A percentile compares a stretch with the other conserved stretches of the same genome.
These are phyloP conservation scores for Amphipoea lucens DNA, from an alignment of 2,888 invertebrate genomes.

Conservation along the genomic window DNA sequence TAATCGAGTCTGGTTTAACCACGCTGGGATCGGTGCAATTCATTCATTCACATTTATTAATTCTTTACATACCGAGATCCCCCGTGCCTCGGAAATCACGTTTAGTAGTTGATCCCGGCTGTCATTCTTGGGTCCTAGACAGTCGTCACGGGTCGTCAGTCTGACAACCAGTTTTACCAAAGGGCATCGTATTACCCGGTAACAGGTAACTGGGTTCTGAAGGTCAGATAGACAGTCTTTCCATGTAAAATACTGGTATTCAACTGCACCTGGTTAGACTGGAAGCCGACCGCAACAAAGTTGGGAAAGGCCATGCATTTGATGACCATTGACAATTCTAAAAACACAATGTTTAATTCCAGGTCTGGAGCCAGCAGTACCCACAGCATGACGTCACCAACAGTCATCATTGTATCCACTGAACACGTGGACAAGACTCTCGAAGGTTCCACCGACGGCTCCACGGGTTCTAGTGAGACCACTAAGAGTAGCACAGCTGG, in stretches of 20 bases:
- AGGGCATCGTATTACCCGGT: background rate
- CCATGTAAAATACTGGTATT: background rate
- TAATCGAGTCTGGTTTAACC: no score
- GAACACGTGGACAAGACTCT: constrained; percentile 78
- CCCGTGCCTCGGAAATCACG: no score
- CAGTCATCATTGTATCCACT: constrained; percentile 75
- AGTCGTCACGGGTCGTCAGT: no score
- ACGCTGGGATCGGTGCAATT: no score
- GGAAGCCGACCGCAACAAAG: no score
- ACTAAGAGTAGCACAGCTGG: constrained; percentile 69
- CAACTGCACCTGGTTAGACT: background rate
- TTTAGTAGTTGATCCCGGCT: no score
- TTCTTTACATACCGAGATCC: no score
- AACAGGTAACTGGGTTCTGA: background rate
- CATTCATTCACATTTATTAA: no score
- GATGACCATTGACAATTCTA: background rate
- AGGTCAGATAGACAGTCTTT: background rate
- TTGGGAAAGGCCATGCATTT: no score
- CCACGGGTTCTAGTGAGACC: constrained; percentile 65
- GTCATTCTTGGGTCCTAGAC: no score
- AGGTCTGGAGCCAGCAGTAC: constrained; percentile 84
- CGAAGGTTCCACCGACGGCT: constrained; percentile 76
- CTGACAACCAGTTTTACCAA: background rate
- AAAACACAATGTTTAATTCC: constrained; percentile 36
- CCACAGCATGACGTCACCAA: constrained; percentile 84